Conservation (phyloP, 2,113 vertebrate genomes). For the Ceyx cyanopectus region DNA sequence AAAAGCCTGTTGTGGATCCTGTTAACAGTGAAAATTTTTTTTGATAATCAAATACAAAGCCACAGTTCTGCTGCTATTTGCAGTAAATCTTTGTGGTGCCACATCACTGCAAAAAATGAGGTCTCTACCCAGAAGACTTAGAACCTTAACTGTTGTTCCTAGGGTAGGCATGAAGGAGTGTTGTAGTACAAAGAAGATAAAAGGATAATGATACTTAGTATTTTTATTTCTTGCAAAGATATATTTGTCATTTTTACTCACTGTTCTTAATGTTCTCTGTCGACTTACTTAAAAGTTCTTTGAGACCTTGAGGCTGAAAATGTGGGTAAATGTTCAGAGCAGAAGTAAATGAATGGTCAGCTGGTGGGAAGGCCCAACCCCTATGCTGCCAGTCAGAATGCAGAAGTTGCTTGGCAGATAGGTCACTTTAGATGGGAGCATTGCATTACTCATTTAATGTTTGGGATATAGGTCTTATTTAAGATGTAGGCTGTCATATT, state of each 20-base stretch:
- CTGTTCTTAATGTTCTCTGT: not conserved
- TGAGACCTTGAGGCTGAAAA: not conserved
- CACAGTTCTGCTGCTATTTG: not conserved
- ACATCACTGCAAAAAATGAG: not conserved
- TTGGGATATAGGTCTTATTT: not conserved
- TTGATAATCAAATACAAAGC: not conserved
- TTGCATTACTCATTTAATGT: not conserved
- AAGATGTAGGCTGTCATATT: not conserved
- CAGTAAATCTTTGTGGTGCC: not conserved
- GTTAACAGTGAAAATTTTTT: not conserved
- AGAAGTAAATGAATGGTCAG: not conserved
- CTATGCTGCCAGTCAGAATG: fast-evolving
- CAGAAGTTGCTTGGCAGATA: not conserved
- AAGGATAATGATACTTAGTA: not conserved
- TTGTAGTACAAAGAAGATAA: not conserved
- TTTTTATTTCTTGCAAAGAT: not conserved
- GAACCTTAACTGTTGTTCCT: not conserved
- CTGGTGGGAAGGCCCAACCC: not conserved
- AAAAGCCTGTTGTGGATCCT: not conserved
- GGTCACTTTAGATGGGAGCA: not conserved
- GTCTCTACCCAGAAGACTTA: not conserved
- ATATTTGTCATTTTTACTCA: not conserved
- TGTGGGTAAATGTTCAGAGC: not conserved
- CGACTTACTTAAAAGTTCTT: not conserved
- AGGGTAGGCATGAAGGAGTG: not conserved